Conservation (phyloP, 2,888 invertebrate genomes). For the Polydrusus pterygomalis region DNA sequence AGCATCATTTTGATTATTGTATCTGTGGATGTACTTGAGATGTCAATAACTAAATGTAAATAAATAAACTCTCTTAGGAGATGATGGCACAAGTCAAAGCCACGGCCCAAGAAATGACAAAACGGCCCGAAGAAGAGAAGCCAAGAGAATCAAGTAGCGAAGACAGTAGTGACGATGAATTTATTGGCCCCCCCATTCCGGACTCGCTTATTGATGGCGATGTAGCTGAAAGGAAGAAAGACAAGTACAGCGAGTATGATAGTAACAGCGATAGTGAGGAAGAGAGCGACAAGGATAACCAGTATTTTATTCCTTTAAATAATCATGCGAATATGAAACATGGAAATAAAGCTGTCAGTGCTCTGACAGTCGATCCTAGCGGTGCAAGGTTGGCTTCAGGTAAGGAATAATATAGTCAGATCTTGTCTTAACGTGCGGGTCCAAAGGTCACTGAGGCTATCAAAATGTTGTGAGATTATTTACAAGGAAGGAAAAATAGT, state of each 20-base stretch:
- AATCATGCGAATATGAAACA: conserved; percentile 91
- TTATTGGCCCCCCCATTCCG: conserved; percentile 79
- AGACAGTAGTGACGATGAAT: conserved; percentile 73
- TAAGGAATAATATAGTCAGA: conserved; percentile 42
- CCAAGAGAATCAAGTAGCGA: conserved; percentile 60
- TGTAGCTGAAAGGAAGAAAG: conserved; percentile 55
- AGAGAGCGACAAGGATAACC: conserved; percentile 67
- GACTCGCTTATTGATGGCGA: conserved; percentile 58
- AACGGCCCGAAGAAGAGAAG: conserved; percentile 68
- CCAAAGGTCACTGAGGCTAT: too few species aligned
- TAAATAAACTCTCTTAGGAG: conserved; percentile 63
- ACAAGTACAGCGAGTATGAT: conserved; percentile 55
- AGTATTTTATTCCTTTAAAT: conserved; percentile 81
- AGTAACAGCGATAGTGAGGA: conserved; percentile 66
- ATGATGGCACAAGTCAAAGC: conserved; percentile 76
- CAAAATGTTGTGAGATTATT: too few species aligned
- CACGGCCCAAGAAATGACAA: conserved; percentile 71
- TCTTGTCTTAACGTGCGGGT: too few species aligned
- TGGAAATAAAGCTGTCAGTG: conserved; percentile 91
- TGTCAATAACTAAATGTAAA: too few species aligned
- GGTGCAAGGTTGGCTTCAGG: conserved; percentile 84
- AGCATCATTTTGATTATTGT: too few species aligned
- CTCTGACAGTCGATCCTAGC: conserved; percentile 93
- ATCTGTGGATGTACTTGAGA: too few species aligned
- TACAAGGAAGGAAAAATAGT: too few species aligned